Percentiles rank a stretch among this genome's conserved stretches.
phyloP scores from a whole-genome alignment of 2,113 vertebrate species.

The Onychorhynchus coronatus region DNA sequence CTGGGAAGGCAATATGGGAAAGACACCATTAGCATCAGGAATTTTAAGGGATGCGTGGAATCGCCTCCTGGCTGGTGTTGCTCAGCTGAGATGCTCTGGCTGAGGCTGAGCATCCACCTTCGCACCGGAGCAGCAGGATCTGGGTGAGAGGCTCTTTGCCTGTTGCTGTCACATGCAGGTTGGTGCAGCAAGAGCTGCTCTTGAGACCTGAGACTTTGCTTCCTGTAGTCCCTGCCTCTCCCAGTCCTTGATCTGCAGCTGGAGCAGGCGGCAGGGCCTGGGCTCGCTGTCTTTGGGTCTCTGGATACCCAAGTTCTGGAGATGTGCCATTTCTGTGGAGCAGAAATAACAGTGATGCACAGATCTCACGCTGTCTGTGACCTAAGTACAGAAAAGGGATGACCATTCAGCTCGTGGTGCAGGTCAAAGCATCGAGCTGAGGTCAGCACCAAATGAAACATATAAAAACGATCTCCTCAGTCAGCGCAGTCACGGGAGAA shows the following conservation, averaged over 20 bases:
- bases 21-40: too few relatives aligned
- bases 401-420: fast-evolving
- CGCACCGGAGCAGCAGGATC: background rate
- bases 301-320: fast-evolving
- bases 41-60: background rate
- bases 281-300: fast-evolving
- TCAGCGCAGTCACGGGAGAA: background rate
- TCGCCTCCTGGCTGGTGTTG: background rate
- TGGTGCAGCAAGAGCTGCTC: background rate
- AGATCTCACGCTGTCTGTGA: fast-evolving
- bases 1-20: background rate
- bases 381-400: background rate
- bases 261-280: fast-evolving
- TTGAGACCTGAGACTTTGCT: background rate
- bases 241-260: too few relatives aligned
- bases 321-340: background rate
- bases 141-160: background rate
- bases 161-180: background rate
- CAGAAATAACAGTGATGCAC: background rate
- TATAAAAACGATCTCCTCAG: background rate
- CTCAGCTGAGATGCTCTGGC: background rate
- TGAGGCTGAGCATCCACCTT: background rate
- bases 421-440: background rate
- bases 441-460: background rate
- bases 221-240: background rate